Conservation (phyloP, 2,797 vertebrate genomes). For the Phrynocephalus guinanensis region DNA sequence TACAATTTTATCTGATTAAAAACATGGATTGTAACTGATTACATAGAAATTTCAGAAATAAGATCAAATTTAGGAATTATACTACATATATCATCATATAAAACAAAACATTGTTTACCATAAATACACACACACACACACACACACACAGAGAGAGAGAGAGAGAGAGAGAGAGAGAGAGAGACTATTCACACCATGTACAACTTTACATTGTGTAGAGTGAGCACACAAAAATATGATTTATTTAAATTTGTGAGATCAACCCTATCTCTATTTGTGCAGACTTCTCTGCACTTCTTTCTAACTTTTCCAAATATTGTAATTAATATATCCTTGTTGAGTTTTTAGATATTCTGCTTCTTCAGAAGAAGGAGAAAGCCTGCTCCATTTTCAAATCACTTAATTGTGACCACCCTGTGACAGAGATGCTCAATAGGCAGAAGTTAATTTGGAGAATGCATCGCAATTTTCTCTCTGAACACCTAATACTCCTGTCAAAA, state of each 20-base stretch:
- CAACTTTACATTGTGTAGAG: background rate
- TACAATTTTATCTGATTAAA: background rate
- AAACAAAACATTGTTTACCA: no score
- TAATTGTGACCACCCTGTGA: conserved; percentile 9
- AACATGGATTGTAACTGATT: background rate
- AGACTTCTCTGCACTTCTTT: background rate
- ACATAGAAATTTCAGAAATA: background rate
- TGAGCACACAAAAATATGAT: background rate
- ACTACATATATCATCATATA: no score
- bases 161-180: no score
- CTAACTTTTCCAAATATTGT: no score
- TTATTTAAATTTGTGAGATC: background rate
- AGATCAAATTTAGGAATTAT: background rate
- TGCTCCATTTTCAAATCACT: conserved; percentile 14
- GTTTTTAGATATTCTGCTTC: background rate
- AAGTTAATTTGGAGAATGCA: no score
- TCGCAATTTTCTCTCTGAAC: background rate
- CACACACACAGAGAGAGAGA: no score
- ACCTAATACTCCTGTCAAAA: background rate
- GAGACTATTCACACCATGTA: background rate
- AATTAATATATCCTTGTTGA: background rate
- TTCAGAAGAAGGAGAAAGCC: background rate
- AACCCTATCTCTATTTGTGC: background rate
- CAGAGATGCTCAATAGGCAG: conserved; percentile 5
- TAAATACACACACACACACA: no score